phyloP scores from a whole-genome alignment of 2,888 invertebrate species.

The Andrena dorsata region DNA sequence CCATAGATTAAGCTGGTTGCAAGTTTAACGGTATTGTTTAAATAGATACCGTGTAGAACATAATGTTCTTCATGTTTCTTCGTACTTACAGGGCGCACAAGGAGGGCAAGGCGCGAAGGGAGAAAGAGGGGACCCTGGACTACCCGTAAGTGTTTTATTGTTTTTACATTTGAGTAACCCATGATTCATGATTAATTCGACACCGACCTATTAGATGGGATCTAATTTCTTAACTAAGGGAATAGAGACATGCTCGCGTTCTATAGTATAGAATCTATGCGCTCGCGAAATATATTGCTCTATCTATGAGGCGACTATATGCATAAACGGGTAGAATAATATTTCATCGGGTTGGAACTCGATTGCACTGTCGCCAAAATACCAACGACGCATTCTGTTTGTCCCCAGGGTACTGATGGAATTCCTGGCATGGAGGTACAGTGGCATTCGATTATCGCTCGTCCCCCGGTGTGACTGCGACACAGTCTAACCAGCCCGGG shows the following conservation, averaged over 20 bases:
- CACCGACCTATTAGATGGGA: too few species aligned
- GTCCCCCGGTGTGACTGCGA: slow-evolving; percentile 69
- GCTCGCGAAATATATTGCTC: not conserved
- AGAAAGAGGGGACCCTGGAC: slow-evolving; percentile 96
- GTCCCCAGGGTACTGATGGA: slow-evolving; percentile 94
- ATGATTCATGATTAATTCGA: too few species aligned
- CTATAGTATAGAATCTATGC: not conserved
- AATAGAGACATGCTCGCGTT: not conserved
- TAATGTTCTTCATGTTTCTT: slow-evolving; percentile 62
- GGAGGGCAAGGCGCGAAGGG: slow-evolving; percentile 97
- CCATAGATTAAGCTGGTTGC: slow-evolving; percentile 50
- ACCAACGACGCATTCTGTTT: slow-evolving; percentile 73
- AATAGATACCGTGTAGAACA: not conserved
- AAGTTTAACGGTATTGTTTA: slow-evolving; percentile 47
- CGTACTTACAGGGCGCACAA: slow-evolving; percentile 91
- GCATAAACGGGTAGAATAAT: slow-evolving; percentile 21
- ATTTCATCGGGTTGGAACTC: slow-evolving; percentile 51
- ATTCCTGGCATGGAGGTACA: slow-evolving; percentile 96
- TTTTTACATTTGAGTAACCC: not conserved
- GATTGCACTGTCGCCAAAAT: slow-evolving; percentile 54
- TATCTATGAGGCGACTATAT: slow-evolving; percentile 22
- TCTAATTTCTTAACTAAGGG: too few species aligned
- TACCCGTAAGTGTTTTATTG: slow-evolving; percentile 90
- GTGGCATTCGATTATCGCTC: slow-evolving; percentile 73
- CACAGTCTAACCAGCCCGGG: slow-evolving; percentile 72